Conservation (phyloP, 2,797 vertebrate species). For the Benthosema pterotum region DNA sequence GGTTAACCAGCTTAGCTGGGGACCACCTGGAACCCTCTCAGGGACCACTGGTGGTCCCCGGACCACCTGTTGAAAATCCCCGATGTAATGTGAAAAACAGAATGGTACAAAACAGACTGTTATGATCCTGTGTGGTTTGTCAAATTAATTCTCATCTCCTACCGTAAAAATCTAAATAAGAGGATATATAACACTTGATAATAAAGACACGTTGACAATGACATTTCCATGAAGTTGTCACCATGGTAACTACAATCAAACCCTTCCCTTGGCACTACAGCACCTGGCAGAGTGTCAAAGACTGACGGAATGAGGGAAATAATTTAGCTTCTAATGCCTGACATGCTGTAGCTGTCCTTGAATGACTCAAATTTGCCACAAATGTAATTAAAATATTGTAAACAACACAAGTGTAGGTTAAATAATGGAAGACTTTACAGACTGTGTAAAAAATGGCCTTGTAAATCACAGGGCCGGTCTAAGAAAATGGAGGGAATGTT, state of each 20-base stretch:
- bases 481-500: background rate
- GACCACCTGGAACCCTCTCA: no score
- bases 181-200: background rate
- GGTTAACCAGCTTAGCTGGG: no score
- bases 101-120: no score
- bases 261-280: conserved; percentile 7
- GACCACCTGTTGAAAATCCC: no score
- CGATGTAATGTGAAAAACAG: no score
- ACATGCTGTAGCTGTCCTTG: background rate
- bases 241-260: conserved; percentile 34
- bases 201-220: conserved; percentile 7
- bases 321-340: background rate
- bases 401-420: background rate
- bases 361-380: background rate
- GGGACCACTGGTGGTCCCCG: no score
- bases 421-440: no score
- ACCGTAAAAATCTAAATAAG: background rate
- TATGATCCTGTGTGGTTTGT: no score
- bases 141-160: no score
- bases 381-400: background rate
- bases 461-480: background rate
- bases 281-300: conserved; percentile 3
- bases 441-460: background rate
- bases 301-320: background rate
- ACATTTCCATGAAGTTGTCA: conserved; percentile 24